Conservation (phyloP, 2,888 invertebrate genomes). For the Tromatobia lineatoria region DNA sequence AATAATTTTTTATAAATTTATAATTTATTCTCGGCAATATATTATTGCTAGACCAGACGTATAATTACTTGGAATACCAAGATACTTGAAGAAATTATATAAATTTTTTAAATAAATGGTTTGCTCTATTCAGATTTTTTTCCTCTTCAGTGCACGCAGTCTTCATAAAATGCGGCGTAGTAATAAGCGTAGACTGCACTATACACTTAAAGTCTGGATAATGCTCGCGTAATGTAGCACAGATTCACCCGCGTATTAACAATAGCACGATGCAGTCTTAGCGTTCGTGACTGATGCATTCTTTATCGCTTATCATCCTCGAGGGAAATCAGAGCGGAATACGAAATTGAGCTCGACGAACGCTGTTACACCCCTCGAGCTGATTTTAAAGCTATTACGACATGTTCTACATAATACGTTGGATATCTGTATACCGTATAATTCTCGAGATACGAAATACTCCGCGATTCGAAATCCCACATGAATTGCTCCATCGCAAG, state of each 20-base stretch:
- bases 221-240: slow-evolving; percentile 20
- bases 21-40: no score
- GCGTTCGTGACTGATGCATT: slow-evolving; percentile 59
- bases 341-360: slow-evolving; percentile 37
- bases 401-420: slow-evolving; percentile 1
- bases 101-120: no score
- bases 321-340: slow-evolving; percentile 64
- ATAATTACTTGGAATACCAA: no score
- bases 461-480: slow-evolving; percentile 8
- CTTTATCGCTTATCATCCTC: slow-evolving; percentile 60
- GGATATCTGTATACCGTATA: slow-evolving; percentile 3
- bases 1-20: no score
- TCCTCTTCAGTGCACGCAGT: no score
- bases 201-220: background rate
- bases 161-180: background rate
- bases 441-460: slow-evolving; percentile 1
- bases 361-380: background rate
- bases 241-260: slow-evolving; percentile 47
- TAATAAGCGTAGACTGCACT: background rate
- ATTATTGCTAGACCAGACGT: no score
- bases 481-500: background rate
- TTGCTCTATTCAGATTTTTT: no score
- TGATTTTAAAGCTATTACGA: slow-evolving; percentile 50
- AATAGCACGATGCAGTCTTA: slow-evolving; percentile 52
- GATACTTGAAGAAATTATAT: no score